A percentile compares a stretch with the other conserved stretches of the same genome.
Evolutionary conservation across 2,888 invertebrate species (phyloP).

Genomic region (Darwinula stevensoni): DNA sequence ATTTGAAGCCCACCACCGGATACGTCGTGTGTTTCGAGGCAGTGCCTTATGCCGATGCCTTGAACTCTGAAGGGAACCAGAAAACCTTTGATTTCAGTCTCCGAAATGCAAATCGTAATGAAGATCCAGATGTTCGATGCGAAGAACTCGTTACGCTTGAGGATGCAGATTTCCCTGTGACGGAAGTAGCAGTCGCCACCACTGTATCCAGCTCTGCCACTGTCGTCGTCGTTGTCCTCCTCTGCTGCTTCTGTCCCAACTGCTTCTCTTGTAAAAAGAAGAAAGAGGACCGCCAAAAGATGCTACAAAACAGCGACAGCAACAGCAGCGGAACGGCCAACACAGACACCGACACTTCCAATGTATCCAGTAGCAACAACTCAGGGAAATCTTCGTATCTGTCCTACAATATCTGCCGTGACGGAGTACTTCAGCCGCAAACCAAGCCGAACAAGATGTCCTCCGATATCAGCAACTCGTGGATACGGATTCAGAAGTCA

Average conservation of each 20-base stretch:
- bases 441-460: too few species aligned
- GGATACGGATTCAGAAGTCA: too few species aligned
- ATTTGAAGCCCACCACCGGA: slow-evolving; percentile 6
- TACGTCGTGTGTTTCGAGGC: slow-evolving; percentile 8
- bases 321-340: background rate
- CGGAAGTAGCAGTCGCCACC: slow-evolving; percentile 10
- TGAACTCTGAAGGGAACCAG: background rate
- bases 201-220: slow-evolving; percentile 10
- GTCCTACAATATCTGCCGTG: too few species aligned
- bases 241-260: slow-evolving; percentile 10
- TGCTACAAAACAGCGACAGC: slow-evolving; percentile 1
- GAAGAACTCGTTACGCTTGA: slow-evolving; percentile 9
- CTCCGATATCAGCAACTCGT: too few species aligned
- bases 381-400: too few species aligned
- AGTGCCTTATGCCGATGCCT: slow-evolving; percentile 1
- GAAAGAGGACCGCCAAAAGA: too few species aligned
- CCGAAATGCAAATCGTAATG: background rate
- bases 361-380: too few species aligned
- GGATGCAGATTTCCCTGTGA: slow-evolving; percentile 8
- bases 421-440: too few species aligned
- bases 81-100: too few species aligned
- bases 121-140: slow-evolving; percentile 5
- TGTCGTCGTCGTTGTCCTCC: slow-evolving; percentile 9
- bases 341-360: background rate
- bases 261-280: background rate